Conservation (phyloP, 2,888 invertebrate species). For the Urechis unicinctus region DNA sequence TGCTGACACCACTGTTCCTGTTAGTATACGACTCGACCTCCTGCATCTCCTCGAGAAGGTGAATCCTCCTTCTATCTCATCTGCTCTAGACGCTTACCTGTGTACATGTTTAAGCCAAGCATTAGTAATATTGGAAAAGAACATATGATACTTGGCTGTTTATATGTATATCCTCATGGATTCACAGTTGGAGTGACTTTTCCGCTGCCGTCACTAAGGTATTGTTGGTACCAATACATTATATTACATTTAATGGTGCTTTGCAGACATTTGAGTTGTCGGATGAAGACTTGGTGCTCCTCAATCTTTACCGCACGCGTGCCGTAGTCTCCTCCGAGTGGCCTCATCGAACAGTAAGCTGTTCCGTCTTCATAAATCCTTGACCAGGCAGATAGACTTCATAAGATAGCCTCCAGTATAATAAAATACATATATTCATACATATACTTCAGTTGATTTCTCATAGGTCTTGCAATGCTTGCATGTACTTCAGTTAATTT, state of each 20-base stretch:
- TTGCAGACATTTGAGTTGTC: neutral
- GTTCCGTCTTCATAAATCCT: neutral
- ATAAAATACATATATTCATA: too few relatives aligned
- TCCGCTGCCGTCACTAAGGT: too few relatives aligned
- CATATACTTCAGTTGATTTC: too few relatives aligned
- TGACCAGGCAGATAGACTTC: conserved; percentile 15
- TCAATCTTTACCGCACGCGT: conserved; percentile 37
- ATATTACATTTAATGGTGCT: neutral
- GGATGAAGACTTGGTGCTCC: conserved; percentile 26
- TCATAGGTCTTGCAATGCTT: too few relatives aligned
- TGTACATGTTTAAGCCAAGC: neutral
- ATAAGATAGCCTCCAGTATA: too few relatives aligned
- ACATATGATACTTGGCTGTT: neutral
- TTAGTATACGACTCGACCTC: conserved; percentile 36
- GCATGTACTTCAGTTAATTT: too few relatives aligned
- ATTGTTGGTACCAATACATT: too few relatives aligned
- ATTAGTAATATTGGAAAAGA: neutral
- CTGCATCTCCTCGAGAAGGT: conserved; percentile 42
- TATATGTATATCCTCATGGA: neutral
- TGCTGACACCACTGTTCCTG: conserved; percentile 33
- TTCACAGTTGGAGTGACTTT: neutral
- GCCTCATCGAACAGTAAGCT: conserved; percentile 14
- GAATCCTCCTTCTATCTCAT: neutral
- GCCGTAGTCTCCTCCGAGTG: conserved; percentile 35
- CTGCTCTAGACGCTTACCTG: too few relatives aligned